Percentiles rank a stretch among this genome's conserved stretches.
Evolutionary conservation across 2,888 invertebrate species (phyloP).

Genomic region (Tanytarsus gracilentus): DNA sequence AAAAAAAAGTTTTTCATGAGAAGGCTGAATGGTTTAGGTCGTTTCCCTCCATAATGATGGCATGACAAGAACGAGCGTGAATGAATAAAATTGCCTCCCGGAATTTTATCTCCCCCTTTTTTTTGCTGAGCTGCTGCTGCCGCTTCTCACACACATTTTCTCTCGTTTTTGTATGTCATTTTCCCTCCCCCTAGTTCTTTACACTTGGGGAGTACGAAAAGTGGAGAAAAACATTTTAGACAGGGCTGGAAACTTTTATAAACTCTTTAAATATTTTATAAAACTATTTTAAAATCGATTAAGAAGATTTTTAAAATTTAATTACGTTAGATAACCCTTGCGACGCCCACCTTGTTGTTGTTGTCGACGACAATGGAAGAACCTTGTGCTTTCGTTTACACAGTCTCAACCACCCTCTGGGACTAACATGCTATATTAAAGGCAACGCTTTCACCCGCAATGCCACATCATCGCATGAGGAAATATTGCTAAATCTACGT

Average conservation of each 20-base stretch:
- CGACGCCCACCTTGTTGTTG: not conserved
- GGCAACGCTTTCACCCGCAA: not conserved
- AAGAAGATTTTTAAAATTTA: too few species aligned
- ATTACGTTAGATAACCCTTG: too few species aligned
- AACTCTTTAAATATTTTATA: too few species aligned
- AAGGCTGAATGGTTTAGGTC: conserved; percentile 18
- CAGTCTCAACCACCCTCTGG: not conserved
- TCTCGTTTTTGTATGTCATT: not conserved
- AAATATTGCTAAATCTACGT: conserved; percentile 23
- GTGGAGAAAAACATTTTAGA: conserved; percentile 4
- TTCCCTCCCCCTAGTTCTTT: not conserved
- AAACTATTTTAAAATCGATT: too few species aligned
- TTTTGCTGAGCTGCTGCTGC: too few species aligned
- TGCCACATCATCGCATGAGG: conserved; percentile 10
- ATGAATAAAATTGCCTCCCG: conserved; percentile 10
- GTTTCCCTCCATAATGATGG: not conserved
- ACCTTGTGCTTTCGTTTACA: conserved; percentile 19
- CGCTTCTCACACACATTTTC: not conserved
- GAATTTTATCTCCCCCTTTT: not conserved
- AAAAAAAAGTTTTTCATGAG: conserved; percentile 12
- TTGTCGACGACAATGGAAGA: conserved; percentile 1
- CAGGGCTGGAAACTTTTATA: too few species aligned
- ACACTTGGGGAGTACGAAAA: not conserved
- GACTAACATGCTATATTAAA: not conserved
- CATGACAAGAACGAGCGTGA: not conserved